Percentiles rank a stretch among this genome's conserved stretches.
Evolutionary conservation across 2,113 vertebrate genomes (phyloP).

Genomic region (Micronisus gabar): DNA sequence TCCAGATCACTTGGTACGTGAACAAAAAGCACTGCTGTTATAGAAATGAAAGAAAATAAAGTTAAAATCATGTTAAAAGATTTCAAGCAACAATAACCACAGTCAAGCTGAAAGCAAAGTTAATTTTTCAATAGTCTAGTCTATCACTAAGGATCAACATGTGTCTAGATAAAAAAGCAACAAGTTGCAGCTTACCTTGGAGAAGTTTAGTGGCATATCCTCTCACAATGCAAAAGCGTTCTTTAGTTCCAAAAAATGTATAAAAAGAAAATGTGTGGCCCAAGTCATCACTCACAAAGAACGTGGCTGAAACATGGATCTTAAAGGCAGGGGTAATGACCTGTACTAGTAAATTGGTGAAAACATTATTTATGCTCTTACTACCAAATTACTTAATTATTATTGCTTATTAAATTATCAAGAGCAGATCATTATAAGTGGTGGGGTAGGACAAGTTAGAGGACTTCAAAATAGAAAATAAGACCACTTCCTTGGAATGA

Average conservation of each 20-base stretch:
- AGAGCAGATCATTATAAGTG: background rate
- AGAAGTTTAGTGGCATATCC: background rate
- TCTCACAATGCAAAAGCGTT: background rate
- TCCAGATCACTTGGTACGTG: background rate
- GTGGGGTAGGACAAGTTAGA: background rate
- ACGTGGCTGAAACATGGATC: background rate
- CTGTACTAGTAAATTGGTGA: background rate
- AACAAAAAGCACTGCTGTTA: background rate
- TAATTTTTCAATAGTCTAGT: background rate
- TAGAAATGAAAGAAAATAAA: background rate
- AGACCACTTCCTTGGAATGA: background rate
- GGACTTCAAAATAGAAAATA: background rate
- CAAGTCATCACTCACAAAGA: background rate
- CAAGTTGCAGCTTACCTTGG: background rate
- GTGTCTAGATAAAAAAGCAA: background rate
- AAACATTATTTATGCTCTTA: background rate
- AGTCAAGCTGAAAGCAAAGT: background rate
- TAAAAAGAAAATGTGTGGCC: background rate
- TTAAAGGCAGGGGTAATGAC: background rate
- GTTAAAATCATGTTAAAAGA: background rate
- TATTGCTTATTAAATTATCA: background rate
- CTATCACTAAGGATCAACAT: background rate
- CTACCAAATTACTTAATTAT: background rate
- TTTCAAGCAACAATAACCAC: background rate
- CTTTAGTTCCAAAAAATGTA: background rate